Percentiles rank a stretch among this genome's conserved stretches.
Conservation (phyloP, 2,888 invertebrate genomes). For the Drosophila robusta region DNA sequence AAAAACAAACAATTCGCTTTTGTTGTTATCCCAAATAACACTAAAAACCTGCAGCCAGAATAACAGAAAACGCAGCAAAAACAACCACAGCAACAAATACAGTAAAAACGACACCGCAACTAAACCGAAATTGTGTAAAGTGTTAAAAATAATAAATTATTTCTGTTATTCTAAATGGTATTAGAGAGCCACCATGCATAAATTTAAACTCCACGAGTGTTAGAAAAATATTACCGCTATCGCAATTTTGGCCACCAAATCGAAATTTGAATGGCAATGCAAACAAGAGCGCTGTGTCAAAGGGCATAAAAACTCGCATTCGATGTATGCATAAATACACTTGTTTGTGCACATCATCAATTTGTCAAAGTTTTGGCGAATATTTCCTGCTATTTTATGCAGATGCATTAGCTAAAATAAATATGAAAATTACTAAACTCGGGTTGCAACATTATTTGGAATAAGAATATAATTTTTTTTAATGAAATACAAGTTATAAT, state of each 20-base stretch:
- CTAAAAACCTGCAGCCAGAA: constrained; percentile 49
- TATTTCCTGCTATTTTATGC: neutral
- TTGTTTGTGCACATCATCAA: neutral
- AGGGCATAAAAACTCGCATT: constrained; percentile 1
- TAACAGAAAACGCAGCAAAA: constrained; percentile 24
- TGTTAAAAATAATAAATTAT: constrained; percentile 81
- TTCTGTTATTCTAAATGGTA: constrained; percentile 79
- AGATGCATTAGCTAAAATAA: neutral
- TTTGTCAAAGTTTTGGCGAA: neutral
- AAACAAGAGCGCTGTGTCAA: constrained; percentile 15
- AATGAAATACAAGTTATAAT: too few relatives aligned
- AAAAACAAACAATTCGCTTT: constrained; percentile 74
- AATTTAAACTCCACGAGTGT: constrained; percentile 68
- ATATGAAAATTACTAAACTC: neutral
- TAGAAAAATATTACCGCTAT: constrained; percentile 56
- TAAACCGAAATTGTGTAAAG: constrained; percentile 78
- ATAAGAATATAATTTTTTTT: too few relatives aligned
- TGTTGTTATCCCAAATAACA: constrained; percentile 69
- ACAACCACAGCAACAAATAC: constrained; percentile 18
- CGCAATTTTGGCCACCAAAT: constrained; percentile 29
- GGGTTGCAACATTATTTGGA: neutral
- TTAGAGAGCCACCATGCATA: constrained; percentile 74
- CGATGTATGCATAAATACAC: neutral
- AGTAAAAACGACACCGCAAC: constrained; percentile 52
- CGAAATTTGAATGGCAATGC: constrained; percentile 27